Evolutionary conservation across 2,113 vertebrate species (phyloP), one percentile per base, ranked within the genome.

Genomic region (Myotis yumanensis): DNA sequence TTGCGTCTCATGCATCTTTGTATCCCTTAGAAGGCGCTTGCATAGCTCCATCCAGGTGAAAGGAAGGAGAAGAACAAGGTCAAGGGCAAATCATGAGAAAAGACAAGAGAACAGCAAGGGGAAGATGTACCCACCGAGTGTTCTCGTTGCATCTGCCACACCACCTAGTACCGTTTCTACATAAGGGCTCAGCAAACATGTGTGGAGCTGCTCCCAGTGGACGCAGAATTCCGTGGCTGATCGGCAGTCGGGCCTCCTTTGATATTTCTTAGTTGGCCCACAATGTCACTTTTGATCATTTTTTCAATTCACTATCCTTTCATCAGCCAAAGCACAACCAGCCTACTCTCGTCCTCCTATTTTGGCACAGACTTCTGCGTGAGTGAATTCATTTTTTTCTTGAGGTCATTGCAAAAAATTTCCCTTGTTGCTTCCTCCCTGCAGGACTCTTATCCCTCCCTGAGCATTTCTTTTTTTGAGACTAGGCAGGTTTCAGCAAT

Each of bases 401-500:
- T 83, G 48, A 97, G 95, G 95, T 95, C 93, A 89, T 4, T 92
- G 73, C 16, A 68, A 89, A 90, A 52, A 93, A 90, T 68, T 72
- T 81, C 87, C 51, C 89, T 96, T 88, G 93, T 93, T 98, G 94
- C 83, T 95, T 89, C 95, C 51, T 96, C 89, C 93, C 85, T 97
- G 95, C 23, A 96, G 93, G 97, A 93, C 72, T 93, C 91, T 32
- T 93, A 90, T 95, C 89, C 96, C 79, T 90, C 95, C 96, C 91
- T 43, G 35, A 97, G 95, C 8, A 77, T 54, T 79, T 76, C 32
- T 37, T 37, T 98, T 96, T 93, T 62, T 62, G n/a, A 98, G 90
- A 97, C 97, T 43, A 96, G 86, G 94, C 97, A 98, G 96, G 93
- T 98, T 97, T 96, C 97, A 95, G 94, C 90, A 96, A 82, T 94